Percentiles rank a stretch among this genome's conserved stretches.
Conservation (phyloP, 2,113 vertebrate species). For the Sylvicapra grimmia region DNA sequence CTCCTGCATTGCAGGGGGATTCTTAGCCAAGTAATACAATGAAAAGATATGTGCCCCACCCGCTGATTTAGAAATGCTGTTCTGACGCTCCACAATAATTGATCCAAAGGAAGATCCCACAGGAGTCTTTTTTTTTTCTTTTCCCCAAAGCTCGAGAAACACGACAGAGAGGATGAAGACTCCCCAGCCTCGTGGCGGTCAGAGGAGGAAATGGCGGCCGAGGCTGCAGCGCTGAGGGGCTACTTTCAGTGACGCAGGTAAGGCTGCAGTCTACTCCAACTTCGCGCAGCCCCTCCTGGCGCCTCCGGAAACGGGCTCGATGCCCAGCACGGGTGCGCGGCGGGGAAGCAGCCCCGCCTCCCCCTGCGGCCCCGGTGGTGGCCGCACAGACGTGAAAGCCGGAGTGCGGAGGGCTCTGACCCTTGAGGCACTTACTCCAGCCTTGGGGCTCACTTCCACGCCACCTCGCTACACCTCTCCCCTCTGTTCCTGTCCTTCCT, state of each 20-base stretch:
- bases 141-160: conserved; percentile 78
- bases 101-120: neutral
- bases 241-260: conserved; percentile 79
- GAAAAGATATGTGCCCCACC: neutral
- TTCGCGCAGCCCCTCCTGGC: accelerated
- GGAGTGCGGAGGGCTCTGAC: neutral
- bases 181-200: conserved; percentile 80
- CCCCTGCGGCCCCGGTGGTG: accelerated
- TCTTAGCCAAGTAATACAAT: neutral
- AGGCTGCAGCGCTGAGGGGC: conserved; percentile 78
- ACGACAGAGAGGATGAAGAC: conserved; percentile 79
- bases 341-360: neutral
- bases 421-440: neutral
- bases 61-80: neutral
- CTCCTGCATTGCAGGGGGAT: neutral
- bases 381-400: neutral
- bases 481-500: too few relatives aligned
- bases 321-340: accelerated
- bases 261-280: accelerated
- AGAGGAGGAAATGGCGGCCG: conserved; percentile 86
- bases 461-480: neutral
- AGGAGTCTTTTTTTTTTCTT: neutral
- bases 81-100: neutral
- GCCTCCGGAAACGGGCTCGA: neutral
- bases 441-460: neutral